phyloP scores from a whole-genome alignment of 2,113 vertebrate genomes.

The Apodemus speciosus region DNA sequence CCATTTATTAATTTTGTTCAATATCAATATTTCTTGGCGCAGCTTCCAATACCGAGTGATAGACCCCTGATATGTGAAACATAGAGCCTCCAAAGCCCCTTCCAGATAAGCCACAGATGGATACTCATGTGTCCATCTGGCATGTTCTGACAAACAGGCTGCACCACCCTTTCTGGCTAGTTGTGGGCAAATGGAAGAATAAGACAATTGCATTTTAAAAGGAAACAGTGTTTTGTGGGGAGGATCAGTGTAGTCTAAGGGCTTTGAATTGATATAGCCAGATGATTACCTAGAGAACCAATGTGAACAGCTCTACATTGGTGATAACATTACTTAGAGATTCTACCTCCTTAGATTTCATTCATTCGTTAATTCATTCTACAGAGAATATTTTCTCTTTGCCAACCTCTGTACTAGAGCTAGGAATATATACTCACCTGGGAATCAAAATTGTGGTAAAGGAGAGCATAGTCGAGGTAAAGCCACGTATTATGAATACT shows the following conservation, averaged over 20 bases:
- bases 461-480: not conserved
- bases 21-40: constrained; percentile 70
- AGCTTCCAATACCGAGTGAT: constrained; percentile 46
- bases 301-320: not conserved
- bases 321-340: not conserved
- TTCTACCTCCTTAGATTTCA: not conserved
- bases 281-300: not conserved
- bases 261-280: constrained; percentile 1
- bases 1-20: constrained; percentile 71
- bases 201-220: constrained; percentile 19
- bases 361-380: not conserved
- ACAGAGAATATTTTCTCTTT: not conserved
- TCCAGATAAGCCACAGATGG: constrained; percentile 56
- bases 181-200: not conserved
- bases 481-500: constrained; percentile 33
- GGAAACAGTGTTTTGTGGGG: constrained; percentile 16
- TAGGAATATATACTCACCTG: constrained; percentile 42
- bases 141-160: not conserved
- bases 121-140: constrained; percentile 6
- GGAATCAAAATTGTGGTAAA: constrained; percentile 22
- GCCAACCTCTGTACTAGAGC: not conserved
- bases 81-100: constrained; percentile 37
- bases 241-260: not conserved
- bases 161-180: not conserved
- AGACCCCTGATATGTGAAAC: constrained; percentile 31